Evolutionary conservation across 1,140 invertebrate species (phyloP).

Genomic region (Diorhabda sublineata): DNA sequence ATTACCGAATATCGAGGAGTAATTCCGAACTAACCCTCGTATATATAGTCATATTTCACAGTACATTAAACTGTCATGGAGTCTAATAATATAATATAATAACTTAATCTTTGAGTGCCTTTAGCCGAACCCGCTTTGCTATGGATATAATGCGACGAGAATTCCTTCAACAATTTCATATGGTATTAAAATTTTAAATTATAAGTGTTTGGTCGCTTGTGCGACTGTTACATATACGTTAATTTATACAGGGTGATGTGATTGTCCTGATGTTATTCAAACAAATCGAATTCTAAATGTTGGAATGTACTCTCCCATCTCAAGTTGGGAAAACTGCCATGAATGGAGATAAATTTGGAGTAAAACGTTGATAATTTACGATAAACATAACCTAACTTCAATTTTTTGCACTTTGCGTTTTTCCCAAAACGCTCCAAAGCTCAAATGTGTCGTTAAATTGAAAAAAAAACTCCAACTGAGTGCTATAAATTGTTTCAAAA

Average conservation of each 20-base stretch:
- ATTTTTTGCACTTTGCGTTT: no score
- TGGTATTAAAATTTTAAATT: slow-evolving; percentile 2
- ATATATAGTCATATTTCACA: slow-evolving; percentile 39
- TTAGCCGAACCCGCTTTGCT: background rate
- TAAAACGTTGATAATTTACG: no score
- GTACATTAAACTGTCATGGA: slow-evolving; percentile 43
- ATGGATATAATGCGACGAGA: background rate
- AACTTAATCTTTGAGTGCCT: slow-evolving; percentile 38
- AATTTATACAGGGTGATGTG: background rate
- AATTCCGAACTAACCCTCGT: background rate
- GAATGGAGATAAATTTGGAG: no score
- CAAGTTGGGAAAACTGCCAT: no score
- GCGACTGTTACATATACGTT: slow-evolving; percentile 1
- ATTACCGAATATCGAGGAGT: no score
- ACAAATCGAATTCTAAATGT: no score
- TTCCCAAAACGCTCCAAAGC: no score
- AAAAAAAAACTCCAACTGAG: no score
- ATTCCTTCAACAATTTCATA: background rate
- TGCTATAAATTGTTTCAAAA: no score
- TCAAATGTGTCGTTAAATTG: no score
- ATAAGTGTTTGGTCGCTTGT: background rate
- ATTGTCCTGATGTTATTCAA: background rate
- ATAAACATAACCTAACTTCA: no score
- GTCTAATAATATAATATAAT: slow-evolving; percentile 44
- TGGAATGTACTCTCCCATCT: no score